Evolutionary conservation across 2,797 vertebrate species (phyloP).

Genomic region (Enteromius mattozi): DNA sequence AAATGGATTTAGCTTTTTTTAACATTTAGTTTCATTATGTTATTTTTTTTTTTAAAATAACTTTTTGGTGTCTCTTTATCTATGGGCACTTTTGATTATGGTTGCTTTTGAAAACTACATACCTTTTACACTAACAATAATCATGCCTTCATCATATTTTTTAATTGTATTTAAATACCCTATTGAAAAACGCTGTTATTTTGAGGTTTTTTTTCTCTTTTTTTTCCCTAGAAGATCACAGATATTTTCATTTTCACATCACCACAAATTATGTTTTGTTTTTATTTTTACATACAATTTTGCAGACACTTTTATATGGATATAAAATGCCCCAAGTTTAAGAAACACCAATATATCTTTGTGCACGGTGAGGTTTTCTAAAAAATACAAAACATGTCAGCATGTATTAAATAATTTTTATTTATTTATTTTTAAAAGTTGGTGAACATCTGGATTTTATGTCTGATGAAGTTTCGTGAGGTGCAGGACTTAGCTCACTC

Average conservation of each 20-base stretch:
- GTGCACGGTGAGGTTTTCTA: neutral
- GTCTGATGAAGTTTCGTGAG: constrained; percentile 72
- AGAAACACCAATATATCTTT: neutral
- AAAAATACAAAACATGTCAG: neutral
- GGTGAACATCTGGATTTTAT: constrained; percentile 36
- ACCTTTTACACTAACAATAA: neutral
- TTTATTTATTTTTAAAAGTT: too few species aligned
- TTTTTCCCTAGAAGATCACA: neutral
- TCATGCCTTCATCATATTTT: neutral
- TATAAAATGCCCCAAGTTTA: neutral
- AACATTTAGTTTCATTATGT: neutral
- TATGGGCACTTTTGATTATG: neutral
- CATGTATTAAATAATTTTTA: neutral
- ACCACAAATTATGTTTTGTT: neutral
- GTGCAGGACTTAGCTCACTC: constrained; percentile 85
- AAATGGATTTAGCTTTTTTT: neutral
- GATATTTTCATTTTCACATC: neutral
- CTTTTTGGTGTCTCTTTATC: neutral
- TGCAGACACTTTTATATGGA: neutral
- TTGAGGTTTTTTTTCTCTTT: neutral
- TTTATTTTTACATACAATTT: neutral
- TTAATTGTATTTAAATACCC: neutral
- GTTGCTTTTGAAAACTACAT: neutral
- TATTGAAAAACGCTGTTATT: neutral
- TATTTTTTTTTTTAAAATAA: neutral